Base-by-base conservation (phyloP, 2,888 invertebrate species). In the Idaea straminata region DNA sequence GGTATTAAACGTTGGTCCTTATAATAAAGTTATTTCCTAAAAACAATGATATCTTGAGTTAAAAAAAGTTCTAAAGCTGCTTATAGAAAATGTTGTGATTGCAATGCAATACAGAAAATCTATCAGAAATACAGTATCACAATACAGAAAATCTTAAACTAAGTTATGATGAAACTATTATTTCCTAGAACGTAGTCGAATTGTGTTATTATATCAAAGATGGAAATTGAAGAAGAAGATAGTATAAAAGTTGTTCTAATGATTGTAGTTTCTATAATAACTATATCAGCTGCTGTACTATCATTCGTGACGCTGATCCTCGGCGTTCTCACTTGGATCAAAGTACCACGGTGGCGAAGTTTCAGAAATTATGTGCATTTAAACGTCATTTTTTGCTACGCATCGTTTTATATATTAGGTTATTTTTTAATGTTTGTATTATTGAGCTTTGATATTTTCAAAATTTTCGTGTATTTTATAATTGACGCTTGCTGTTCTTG, bases 351-450 rank as follows among this genome's bases (percentile, higher is more conserved):
- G 7, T 59, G 58, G 58, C 58, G 15, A 16, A 59, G 15, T 16
- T 59, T 59, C 15, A 59, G 16, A 59, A 59, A 59, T 7, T 59
- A 59, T 59, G 58, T 59, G 15, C 58, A 59, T 15, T 59, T 59
- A 15, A 59, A 59, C 58, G 6, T 59, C 2, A 59, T 59, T 15
- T 16, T 59, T 59, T 59, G 15, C n/a, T 59, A 59, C 16, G 15
- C 58, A 16, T 10, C 58, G 58, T 15, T 15, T 15, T 59, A 15
- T 15, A 16, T 15, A 1, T 58, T 58, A n/a, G 15, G 15, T 6
- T 58, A 15, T 58, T 58, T n/a, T 58, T 13, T 5, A 15, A 6
- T 4, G 15, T 58, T 16, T 6, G 15, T 58, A 3, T 58, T n/a
- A 15, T 58, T 58, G n/a, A 13, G 3, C 1, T 4, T n/a, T 58